Evolutionary conservation across 2,113 vertebrate genomes (phyloP).

Genomic region (Dasypus novemcinctus): DNA sequence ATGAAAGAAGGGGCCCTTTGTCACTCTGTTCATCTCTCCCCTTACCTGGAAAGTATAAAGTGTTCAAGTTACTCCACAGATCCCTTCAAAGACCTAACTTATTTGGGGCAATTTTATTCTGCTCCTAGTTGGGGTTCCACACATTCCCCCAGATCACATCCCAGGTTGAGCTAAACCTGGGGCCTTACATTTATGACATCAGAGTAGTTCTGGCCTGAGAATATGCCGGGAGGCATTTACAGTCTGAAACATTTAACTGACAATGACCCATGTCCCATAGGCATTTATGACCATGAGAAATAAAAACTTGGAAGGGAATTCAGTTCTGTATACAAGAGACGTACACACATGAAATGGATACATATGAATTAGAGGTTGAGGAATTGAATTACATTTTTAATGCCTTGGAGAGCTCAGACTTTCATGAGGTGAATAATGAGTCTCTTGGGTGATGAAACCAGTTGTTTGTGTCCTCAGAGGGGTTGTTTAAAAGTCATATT

Average conservation of each 20-base stretch:
- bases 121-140: neutral
- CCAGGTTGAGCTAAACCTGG: neutral
- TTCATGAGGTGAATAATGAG: neutral
- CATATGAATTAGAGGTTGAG: neutral
- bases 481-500: constrained; percentile 7
- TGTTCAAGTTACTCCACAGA: neutral
- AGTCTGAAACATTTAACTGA: neutral
- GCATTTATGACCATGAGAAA: neutral
- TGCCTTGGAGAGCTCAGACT: neutral
- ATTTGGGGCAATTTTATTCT: neutral
- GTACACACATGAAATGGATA: neutral
- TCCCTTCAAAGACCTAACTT: neutral
- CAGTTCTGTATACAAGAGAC: neutral
- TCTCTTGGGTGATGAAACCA: neutral
- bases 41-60: neutral
- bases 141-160: neutral
- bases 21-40: neutral
- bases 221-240: neutral
- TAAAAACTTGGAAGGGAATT: constrained; percentile 21
- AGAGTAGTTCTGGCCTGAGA: neutral
- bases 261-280: neutral
- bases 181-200: neutral
- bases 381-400: constrained; percentile 12
- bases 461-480: neutral
- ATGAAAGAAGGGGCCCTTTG: neutral